Conservation (phyloP, 2,113 vertebrate genomes). For the Brachyhypopomus gauderio region DNA sequence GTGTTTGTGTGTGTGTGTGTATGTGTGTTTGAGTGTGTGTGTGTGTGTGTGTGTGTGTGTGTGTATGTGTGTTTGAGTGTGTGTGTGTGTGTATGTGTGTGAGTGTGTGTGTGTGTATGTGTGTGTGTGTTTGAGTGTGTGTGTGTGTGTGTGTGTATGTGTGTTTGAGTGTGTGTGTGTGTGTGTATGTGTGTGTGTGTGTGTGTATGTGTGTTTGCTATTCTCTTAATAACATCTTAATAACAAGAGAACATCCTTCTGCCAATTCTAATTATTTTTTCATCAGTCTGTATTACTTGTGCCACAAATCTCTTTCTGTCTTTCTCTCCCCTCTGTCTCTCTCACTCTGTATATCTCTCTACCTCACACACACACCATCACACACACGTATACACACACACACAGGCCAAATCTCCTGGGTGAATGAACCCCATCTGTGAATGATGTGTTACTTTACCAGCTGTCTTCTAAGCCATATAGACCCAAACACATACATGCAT, state of each 20-base stretch:
- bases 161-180: neutral
- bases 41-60: too few relatives aligned
- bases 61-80: too few relatives aligned
- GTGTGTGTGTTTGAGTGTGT: neutral
- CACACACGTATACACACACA: constrained; percentile 17
- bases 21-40: too few relatives aligned
- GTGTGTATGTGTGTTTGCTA: neutral
- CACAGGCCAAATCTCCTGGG: constrained; percentile 19
- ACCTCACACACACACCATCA: constrained; percentile 19
- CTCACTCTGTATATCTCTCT: neutral
- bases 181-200: neutral
- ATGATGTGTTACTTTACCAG: constrained; percentile 32
- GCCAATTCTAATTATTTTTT: constrained; percentile 26
- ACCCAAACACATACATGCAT: constrained; percentile 22
- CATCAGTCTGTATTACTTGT: constrained; percentile 29
- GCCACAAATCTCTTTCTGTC: too few relatives aligned
- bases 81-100: too few relatives aligned
- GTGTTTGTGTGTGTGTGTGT: neutral
- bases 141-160: neutral
- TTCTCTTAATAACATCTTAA: neutral
- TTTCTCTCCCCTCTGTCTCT: constrained; percentile 11
- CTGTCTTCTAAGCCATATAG: constrained; percentile 3
- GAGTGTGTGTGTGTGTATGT: too few relatives aligned
- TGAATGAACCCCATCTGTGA: constrained; percentile 33
- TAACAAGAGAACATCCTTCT: neutral